Percentiles rank a stretch among this genome's conserved stretches.
Conservation (phyloP, 2,888 invertebrate genomes). For the Scaeva pyrastri region DNA sequence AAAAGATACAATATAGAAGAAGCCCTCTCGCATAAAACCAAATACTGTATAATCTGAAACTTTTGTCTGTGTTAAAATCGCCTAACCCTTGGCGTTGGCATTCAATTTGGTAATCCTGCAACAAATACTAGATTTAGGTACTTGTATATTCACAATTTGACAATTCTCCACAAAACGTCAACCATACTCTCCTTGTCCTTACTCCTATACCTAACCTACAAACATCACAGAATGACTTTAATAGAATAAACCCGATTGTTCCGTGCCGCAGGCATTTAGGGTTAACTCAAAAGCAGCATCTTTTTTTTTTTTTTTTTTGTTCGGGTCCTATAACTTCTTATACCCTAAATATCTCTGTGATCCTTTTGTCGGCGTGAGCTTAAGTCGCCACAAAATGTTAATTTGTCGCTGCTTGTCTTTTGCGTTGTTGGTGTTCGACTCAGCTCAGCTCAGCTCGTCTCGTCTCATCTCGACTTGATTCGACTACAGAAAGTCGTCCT, state of each 20-base stretch:
- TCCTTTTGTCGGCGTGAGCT: slow-evolving; percentile 67
- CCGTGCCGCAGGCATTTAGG: slow-evolving; percentile 47
- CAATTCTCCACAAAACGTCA: slow-evolving; percentile 21
- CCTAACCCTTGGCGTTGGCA: slow-evolving; percentile 43
- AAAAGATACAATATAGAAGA: not conserved
- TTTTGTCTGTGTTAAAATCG: slow-evolving; percentile 37
- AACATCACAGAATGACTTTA: slow-evolving; percentile 12
- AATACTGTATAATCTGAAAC: slow-evolving; percentile 13
- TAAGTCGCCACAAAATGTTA: slow-evolving; percentile 73
- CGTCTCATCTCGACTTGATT: not conserved
- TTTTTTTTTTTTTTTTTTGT: too few species aligned
- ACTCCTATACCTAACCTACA: not conserved
- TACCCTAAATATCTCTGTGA: slow-evolving; percentile 31
- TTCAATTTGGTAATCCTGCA: slow-evolving; percentile 60
- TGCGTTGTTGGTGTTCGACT: slow-evolving; percentile 6
- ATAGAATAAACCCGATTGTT: slow-evolving; percentile 27
- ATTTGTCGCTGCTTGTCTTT: slow-evolving; percentile 64
- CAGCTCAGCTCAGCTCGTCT: too few species aligned
- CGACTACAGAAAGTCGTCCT: slow-evolving; percentile 27
- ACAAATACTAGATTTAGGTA: slow-evolving; percentile 45
- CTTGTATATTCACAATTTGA: slow-evolving; percentile 22
- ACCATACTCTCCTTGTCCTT: slow-evolving; percentile 1
- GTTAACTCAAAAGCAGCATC: slow-evolving; percentile 41
- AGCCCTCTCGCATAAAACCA: slow-evolving; percentile 1
- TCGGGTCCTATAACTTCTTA: slow-evolving; percentile 17